Percentiles rank a stretch among this genome's conserved stretches.
phyloP scores from a whole-genome alignment of 2,113 vertebrate species.

The Pitta sordida region DNA sequence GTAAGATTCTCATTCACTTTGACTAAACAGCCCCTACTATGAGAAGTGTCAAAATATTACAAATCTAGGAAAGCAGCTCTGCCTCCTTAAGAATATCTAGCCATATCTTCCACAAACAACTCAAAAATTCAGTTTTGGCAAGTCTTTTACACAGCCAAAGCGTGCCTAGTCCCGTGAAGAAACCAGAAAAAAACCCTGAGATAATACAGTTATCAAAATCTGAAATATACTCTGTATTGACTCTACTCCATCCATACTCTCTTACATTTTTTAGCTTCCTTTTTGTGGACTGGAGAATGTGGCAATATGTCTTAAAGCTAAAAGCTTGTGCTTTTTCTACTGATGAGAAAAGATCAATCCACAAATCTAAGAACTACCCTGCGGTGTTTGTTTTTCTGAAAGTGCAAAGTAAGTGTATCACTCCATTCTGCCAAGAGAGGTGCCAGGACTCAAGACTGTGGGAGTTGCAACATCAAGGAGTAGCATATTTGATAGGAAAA shows the following conservation, averaged over 20 bases:
- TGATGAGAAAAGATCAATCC: not conserved
- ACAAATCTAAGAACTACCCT: not conserved
- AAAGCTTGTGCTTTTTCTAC: not conserved
- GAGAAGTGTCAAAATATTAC: not conserved
- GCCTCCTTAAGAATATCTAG: not conserved
- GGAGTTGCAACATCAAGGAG: not conserved
- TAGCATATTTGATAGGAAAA: not conserved
- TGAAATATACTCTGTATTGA: not conserved
- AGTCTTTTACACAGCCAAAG: not conserved
- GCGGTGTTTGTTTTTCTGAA: not conserved
- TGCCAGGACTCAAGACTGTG: not conserved
- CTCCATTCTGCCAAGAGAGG: not conserved
- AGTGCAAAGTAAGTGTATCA: fast-evolving
- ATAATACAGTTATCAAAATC: not conserved
- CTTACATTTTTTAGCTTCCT: not conserved
- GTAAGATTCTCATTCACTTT: not conserved
- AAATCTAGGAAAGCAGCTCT: not conserved
- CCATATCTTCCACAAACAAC: not conserved
- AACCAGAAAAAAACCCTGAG: not conserved
- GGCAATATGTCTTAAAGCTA: not conserved
- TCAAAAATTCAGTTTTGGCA: not conserved
- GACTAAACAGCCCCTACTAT: not conserved
- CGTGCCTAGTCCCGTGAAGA: not conserved
- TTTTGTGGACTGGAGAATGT: not conserved
- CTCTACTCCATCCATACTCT: not conserved